Base-by-base conservation (phyloP, 2,888 invertebrate genomes). In the Megalurothrips usitatus region DNA sequence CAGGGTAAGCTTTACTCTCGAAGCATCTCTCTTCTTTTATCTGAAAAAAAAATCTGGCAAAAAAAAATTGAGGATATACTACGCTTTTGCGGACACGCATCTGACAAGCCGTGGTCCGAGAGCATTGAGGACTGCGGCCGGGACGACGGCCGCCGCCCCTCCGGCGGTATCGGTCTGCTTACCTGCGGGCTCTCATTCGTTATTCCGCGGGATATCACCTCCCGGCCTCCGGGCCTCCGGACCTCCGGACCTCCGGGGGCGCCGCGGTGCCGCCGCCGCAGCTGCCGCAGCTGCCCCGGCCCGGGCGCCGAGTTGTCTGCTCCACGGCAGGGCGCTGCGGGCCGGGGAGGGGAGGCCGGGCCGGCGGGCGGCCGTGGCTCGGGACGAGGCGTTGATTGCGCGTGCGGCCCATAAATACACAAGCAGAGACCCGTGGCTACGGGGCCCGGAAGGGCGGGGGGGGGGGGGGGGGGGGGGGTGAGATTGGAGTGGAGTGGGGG, bases 381-480 rank as follows among this genome's bases (percentile, higher is more conserved):
- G 52, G 34, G 34, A 43, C 34, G 34, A 26, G 11, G 23, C 26
- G 23, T 26, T 75, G 68, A 75, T 75, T 75, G 68, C 26, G 68
- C 68, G 68, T 26, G 68, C 26, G 68, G 68, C 1, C 23, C 68
- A 75, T 75, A 75, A 75, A 75, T 75, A 75, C 68, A 26, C 68
- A 75, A 75, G 68, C 68, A 75, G 68, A 58, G 23, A 26, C 68
- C 68, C 23, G 68, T 9, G 68, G 58, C 19, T 19, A 19, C 6
- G 58, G 58, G 58, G 58, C 19, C 17, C 17, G 14, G 58, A 58
- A 58, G 17, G 58, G 58, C 17, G 6, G 6, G 58, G 58, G 58
- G 58, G 19, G 58, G 17, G 6, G 52, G 52, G 49, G 8, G 58
- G 17, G 58, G 58, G 14, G 58, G 14, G 17, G 14, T 19, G 11